Base-by-base conservation (phyloP, 2,888 invertebrate species). In the Suillia variegata region DNA sequence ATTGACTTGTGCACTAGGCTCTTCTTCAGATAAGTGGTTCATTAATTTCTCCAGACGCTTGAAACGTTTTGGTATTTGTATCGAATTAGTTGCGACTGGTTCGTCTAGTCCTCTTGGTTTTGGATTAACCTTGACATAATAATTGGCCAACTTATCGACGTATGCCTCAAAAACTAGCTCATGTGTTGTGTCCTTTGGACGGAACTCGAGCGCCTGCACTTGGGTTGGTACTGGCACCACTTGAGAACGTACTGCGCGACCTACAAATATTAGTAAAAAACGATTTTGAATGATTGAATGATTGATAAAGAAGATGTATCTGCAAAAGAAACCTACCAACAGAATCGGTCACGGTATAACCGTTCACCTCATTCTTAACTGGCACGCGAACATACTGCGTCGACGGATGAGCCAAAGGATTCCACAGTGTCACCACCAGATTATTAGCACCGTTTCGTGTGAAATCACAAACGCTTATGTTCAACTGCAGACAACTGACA, bases 381-480 rank as follows among this genome's bases (percentile, higher is more conserved):
- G 92, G 92, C 1, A 92, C 65, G 2, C 88, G 83, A 0, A 90
- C 84, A 6, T 86, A 86, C 2, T 87, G 84, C 0, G 81, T 79
- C 0, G 87, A 83, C 0, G 81, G 68, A 81, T 87, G 88, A 8
- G 89, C 89, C 42, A 94, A 71, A 0, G 95, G 93, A 80, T 96
- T 96, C 78, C 94, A 95, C 0, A 93, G 74, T 0, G 91, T 90
- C 1, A 94, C 87, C 2, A 90, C 84, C 51, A 72, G 59, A 58
- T 74, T 73, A 47, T 70, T 70, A 45, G 66, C 74, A 38, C 80
- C 84, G 1, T 79, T 75, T 72, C 92, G 91, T 0, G 90, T 87
- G 0, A 87, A 75, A 0, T 77, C 74, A 68, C 96, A 96, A 26
- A 87, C 84, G 61, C 93, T 94, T 10, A 79, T 77, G 26, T 78